Percentiles rank a stretch among this genome's conserved stretches.
These are phyloP conservation scores for Simalia tracyae DNA, from an alignment of 2,797 vertebrate species.

Conservation along the genomic window DNA sequence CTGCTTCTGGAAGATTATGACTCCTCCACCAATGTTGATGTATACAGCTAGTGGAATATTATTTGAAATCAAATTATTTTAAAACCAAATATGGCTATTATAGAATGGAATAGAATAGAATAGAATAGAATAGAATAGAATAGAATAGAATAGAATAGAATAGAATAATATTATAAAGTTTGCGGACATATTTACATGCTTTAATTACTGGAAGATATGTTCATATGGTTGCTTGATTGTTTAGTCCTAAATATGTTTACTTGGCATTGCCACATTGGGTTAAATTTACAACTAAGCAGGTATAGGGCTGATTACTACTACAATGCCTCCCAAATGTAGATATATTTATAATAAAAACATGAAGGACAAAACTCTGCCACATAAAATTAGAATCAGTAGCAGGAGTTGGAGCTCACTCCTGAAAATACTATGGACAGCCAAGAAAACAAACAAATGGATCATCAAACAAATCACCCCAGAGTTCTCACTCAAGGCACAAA, in stretches of 20 bases:
- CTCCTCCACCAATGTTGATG: neutral
- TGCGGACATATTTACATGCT: neutral
- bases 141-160: too few relatives aligned
- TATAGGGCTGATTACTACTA: slow-evolving; percentile 30
- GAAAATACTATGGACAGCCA: neutral
- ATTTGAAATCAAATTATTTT: neutral
- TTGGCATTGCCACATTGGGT: neutral
- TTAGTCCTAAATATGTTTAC: neutral
- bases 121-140: neutral
- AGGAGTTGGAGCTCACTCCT: neutral
- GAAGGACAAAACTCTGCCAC: slow-evolving; percentile 2
- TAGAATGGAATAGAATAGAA: neutral
- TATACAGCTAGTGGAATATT: neutral
- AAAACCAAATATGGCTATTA: neutral
- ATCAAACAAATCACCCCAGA: neutral
- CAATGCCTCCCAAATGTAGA: slow-evolving; percentile 22
- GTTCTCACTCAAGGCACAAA: neutral
- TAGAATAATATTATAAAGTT: neutral
- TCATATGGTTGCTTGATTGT: neutral
- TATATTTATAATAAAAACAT: slow-evolving; percentile 17
- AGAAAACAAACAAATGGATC: neutral
- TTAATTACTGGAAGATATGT: neutral
- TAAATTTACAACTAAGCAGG: slow-evolving; percentile 11
- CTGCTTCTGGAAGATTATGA: neutral
- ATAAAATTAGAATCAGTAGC: slow-evolving; percentile 10